Conservation (phyloP, 2,888 invertebrate species). For the Caenorhabditis sinica region DNA sequence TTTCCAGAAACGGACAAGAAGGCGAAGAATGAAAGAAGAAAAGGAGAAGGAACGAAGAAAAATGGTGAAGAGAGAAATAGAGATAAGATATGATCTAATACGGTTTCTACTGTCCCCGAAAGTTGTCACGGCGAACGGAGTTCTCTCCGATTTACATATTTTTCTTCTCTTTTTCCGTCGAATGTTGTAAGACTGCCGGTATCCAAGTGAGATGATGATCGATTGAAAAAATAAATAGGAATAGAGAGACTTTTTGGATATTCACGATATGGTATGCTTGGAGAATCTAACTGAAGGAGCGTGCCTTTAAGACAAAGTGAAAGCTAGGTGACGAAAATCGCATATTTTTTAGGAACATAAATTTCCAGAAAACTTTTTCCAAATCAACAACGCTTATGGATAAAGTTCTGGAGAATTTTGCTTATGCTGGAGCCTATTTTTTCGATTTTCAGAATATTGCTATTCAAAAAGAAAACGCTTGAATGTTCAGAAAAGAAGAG, state of each 20-base stretch:
- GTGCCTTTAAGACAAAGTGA: too few relatives aligned
- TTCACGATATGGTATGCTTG: too few relatives aligned
- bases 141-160: not conserved
- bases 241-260: not conserved
- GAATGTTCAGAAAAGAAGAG: too few relatives aligned
- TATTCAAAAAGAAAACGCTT: too few relatives aligned
- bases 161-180: conserved; percentile 1
- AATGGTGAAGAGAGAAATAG: not conserved
- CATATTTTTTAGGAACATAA: not conserved
- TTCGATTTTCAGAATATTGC: too few relatives aligned
- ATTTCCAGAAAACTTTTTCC: too few relatives aligned
- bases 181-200: not conserved
- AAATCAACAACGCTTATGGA: too few relatives aligned
- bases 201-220: not conserved
- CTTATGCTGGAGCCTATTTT: too few relatives aligned
- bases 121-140: conserved; percentile 16
- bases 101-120: conserved; percentile 17
- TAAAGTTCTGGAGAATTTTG: too few relatives aligned
- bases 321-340: too few relatives aligned
- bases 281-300: too few relatives aligned
- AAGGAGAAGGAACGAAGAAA: not conserved
- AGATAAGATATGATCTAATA: conserved; percentile 36
- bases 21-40: not conserved
- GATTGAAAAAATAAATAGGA: not conserved
- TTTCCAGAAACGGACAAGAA: not conserved